These are phyloP conservation scores for Pseudolaguvia tuberculata DNA, from an alignment of 2,113 vertebrate genomes.

Conservation along the genomic window DNA sequence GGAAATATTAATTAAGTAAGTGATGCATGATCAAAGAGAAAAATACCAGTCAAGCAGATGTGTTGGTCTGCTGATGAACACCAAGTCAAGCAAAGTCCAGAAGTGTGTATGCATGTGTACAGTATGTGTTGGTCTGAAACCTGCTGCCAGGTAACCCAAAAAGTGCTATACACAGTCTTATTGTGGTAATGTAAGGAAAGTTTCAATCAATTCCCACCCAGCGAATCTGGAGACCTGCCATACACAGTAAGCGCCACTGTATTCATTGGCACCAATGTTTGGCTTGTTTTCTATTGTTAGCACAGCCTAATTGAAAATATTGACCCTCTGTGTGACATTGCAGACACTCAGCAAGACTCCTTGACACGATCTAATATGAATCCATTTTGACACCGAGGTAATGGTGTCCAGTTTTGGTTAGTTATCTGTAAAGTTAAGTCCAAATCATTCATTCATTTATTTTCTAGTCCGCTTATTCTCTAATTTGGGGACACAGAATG, in stretches of 20 bases:
- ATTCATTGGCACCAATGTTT: conserved; percentile 40
- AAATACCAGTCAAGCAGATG: too few species aligned
- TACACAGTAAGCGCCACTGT: conserved; percentile 22
- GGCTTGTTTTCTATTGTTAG: conserved; percentile 44
- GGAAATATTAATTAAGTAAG: too few species aligned
- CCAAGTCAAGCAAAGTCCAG: too few species aligned
- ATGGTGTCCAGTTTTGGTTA: neutral
- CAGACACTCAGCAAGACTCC: conserved; percentile 39
- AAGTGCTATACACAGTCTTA: conserved; percentile 3
- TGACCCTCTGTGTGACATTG: conserved; percentile 42
- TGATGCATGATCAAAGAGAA: too few species aligned
- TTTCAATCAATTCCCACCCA: conserved; percentile 19
- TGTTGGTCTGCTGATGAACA: too few species aligned
- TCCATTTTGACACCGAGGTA: conserved; percentile 15
- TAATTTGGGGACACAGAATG: too few species aligned
- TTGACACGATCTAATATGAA: conserved; percentile 35
- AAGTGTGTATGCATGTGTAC: neutral
- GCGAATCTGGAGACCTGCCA: conserved; percentile 19
- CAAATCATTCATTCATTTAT: neutral
- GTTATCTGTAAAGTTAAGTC: neutral
- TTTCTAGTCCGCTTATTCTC: too few species aligned
- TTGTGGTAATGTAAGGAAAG: conserved; percentile 32
- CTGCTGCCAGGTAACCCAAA: conserved; percentile 47
- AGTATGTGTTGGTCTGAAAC: conserved; percentile 37
- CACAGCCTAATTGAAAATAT: conserved; percentile 40